Percentiles rank a stretch among this genome's conserved stretches.
These are phyloP conservation scores for Vireo altiloquus DNA, from an alignment of 2,113 vertebrate species.

Conservation along the genomic window DNA sequence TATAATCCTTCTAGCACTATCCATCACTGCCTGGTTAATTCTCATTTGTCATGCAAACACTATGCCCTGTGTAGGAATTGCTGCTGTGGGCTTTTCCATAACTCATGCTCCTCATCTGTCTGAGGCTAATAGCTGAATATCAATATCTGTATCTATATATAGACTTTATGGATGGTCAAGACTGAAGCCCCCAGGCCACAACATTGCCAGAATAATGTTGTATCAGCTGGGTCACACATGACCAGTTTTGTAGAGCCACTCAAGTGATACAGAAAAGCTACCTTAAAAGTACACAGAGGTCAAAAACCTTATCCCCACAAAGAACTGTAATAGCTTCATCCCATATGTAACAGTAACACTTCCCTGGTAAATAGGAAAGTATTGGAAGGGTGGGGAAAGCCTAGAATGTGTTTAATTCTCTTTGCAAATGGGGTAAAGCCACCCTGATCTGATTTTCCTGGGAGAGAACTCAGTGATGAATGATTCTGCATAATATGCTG, in stretches of 20 bases:
- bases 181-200: not conserved
- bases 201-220: not conserved
- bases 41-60: not conserved
- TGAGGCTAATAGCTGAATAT: not conserved
- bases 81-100: not conserved
- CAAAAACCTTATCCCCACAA: not conserved
- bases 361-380: not conserved
- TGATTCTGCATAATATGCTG: constrained; percentile 64
- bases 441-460: constrained; percentile 58
- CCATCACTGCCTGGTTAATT: not conserved
- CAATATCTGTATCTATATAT: not conserved
- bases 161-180: not conserved
- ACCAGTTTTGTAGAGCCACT: not conserved
- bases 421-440: constrained; percentile 36
- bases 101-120: not conserved
- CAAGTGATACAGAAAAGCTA: not conserved
- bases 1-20: not conserved
- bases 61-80: not conserved
- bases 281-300: not conserved
- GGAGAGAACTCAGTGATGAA: constrained; percentile 63
- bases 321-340: not conserved
- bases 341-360: not conserved
- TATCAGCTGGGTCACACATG: not conserved
- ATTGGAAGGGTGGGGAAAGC: not conserved
- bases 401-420: not conserved